Percentiles rank a stretch among this genome's conserved stretches.
Evolutionary conservation across 2,113 vertebrate genomes (phyloP).

Genomic region (Hirundichthys speculiger): DNA sequence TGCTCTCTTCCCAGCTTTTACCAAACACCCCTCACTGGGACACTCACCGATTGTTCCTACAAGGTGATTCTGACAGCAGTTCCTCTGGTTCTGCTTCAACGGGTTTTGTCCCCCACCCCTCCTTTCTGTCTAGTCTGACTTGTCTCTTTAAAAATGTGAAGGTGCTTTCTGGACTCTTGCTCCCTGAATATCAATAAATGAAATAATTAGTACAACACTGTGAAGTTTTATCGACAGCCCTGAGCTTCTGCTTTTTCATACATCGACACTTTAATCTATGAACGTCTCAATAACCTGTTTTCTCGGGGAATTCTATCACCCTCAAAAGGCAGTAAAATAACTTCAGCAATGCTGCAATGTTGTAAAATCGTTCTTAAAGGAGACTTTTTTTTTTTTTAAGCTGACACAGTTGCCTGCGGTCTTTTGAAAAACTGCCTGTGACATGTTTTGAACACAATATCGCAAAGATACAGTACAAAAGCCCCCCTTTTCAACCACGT

Average conservation of each 20-base stretch:
- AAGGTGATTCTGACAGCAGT: conserved; percentile 74
- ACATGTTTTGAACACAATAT: no score
- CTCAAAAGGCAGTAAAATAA: neutral
- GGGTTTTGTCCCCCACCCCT: neutral
- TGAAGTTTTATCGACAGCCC: neutral
- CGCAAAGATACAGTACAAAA: no score
- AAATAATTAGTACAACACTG: neutral
- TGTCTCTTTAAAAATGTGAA: neutral
- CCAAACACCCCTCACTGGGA: conserved; percentile 48
- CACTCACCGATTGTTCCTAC: conserved; percentile 40
- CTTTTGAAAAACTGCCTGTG: no score
- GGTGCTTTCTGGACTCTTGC: neutral
- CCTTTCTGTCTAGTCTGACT: neutral
- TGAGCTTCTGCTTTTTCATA: neutral
- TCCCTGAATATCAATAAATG: neutral
- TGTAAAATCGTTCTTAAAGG: neutral
- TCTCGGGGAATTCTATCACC: neutral
- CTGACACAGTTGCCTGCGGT: no score
- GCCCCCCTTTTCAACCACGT: no score
- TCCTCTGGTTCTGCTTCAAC: conserved; percentile 28
- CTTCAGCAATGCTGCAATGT: neutral
- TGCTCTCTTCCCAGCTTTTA: conserved; percentile 25
- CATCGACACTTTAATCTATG: neutral
- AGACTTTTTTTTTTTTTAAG: no score
- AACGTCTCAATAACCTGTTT: neutral